Base-by-base conservation (phyloP, 2,113 vertebrate genomes). In the Ictidomys tridecemlineatus region DNA sequence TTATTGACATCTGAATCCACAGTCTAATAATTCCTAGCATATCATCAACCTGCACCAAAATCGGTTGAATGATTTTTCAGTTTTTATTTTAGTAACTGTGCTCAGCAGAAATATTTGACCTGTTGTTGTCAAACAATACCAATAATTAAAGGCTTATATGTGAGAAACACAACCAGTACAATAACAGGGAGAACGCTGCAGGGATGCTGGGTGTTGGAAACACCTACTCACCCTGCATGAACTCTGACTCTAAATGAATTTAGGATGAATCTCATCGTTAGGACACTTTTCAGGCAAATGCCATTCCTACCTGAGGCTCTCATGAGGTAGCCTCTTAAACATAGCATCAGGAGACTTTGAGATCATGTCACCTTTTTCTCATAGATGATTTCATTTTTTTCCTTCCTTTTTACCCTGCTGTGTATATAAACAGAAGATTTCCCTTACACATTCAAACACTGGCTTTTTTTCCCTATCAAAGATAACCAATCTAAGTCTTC, bases 401-500 rank as follows among this genome's bases (percentile, higher is more conserved):
- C 37, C 34, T 85, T 53, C 51, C 70, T 74, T 87, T 77, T 78
- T 7, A 70, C 20, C 53, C 28, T 69, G 14, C 18, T 91, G 8
- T 65, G 0, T n/a, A 79, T 86, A 63, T 82, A 74, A 74, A 79
- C 10, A 16, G 2, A 70, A 16, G 2, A 70, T n/a, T 45, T 16
- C 14, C 61, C 45, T 70, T 73, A 77, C 45, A 95, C 78, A 74
- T 72, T 16, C 61, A 61, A 94, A 82, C 24, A 56, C 18, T 16
- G 20, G 16, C 39, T 65, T 61, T 30, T 30, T 37, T 82, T 53
- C n/a, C 2, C 22, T 26, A 39, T 39, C 37, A 63, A 93, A 65
- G 67, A 79, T 82, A 91, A 83, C 78, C 91, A 69, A 74, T 26
- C 30, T 61, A 73, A 76, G 20, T 91, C 48, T 79, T 97, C 67